Percentiles rank a stretch among this genome's conserved stretches.
Evolutionary conservation across 2,113 vertebrate genomes (phyloP).

Genomic region (Sardina pilchardus): DNA sequence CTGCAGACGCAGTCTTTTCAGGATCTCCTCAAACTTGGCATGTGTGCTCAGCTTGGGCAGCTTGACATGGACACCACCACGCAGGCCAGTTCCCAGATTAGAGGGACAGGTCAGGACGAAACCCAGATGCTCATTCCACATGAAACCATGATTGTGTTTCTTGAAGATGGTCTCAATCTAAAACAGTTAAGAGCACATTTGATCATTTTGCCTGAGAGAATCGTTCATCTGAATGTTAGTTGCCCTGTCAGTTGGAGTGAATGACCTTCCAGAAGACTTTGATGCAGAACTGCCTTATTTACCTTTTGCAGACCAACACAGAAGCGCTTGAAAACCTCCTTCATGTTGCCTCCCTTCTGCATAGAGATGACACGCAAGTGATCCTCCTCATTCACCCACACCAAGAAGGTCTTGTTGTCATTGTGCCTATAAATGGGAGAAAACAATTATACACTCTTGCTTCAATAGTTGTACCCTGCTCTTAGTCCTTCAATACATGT

Average conservation of each 20-base stretch:
- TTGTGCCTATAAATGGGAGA: conserved; percentile 78
- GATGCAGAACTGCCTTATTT: neutral
- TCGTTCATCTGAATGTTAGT: neutral
- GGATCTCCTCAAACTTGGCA: conserved; percentile 89
- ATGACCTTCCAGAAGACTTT: neutral
- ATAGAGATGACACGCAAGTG: conserved; percentile 95
- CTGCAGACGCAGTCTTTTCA: conserved; percentile 90
- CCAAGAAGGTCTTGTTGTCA: conserved; percentile 88
- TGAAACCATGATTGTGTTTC: conserved; percentile 89
- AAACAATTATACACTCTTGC: neutral
- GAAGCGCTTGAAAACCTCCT: conserved; percentile 94
- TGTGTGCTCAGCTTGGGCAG: conserved; percentile 90
- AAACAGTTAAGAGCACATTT: neutral
- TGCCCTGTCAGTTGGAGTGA: neutral
- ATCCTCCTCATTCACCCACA: conserved; percentile 96
- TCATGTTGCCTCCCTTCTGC: conserved; percentile 94
- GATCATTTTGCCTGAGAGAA: neutral
- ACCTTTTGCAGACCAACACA: conserved; percentile 90
- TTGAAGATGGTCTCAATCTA: conserved; percentile 95
- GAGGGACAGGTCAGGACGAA: conserved; percentile 93
- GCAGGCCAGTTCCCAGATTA: conserved; percentile 91
- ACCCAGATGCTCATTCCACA: conserved; percentile 92
- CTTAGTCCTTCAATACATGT: neutral
- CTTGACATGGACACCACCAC: conserved; percentile 90
- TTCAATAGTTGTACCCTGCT: neutral